Base-by-base conservation (phyloP, 1,140 invertebrate genomes). In the Forficula auricularia region DNA sequence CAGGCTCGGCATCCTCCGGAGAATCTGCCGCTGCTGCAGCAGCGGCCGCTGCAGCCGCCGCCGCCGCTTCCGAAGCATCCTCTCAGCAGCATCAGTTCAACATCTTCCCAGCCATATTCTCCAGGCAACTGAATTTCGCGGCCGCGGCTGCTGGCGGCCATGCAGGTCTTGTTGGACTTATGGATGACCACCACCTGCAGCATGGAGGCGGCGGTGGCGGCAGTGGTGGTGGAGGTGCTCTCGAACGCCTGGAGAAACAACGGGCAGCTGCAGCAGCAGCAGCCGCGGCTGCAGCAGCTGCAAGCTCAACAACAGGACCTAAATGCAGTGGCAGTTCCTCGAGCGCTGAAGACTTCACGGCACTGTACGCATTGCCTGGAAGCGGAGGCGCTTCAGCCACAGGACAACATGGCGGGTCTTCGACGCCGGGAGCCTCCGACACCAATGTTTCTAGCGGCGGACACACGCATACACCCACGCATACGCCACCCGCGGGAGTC, bases 91-190 rank as follows among this genome's bases (percentile, higher is more conserved):
- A 84, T 54, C 82, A 85, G 64, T 85, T 85, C 68, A 86, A 86
- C 64, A 86, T 86, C 51, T 85, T 86, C 60, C 82, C 82, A 47
- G 82, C 82, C 38, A 84, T 85, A 54, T 86, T 86, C 59, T 84
- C 80, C 62, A 67, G 82, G 31, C 82, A 86, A 61, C 66, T 86
- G 39, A 86, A 86, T 60, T 86, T 85, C 57, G 43, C 46, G 31
- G 46, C 16, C 2, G 20, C 37, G 20, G 44, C 40, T 35, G 37
- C 32, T 7, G 75, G 75, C 2, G 81, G 82, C 1, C 57, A 84
- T 15, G 60, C 85, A n/a, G 79, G 79, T 0, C 72, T 83, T 9
- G 64, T 72, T 19, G 79, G 81, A 0, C 62, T 84, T 31, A 66
- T 84, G 30, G 80, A 83, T 45, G 82, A 84, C 45, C 62, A 63